Evolutionary conservation across 2,797 vertebrate species (phyloP).

Genomic region (Danionella dracula): DNA sequence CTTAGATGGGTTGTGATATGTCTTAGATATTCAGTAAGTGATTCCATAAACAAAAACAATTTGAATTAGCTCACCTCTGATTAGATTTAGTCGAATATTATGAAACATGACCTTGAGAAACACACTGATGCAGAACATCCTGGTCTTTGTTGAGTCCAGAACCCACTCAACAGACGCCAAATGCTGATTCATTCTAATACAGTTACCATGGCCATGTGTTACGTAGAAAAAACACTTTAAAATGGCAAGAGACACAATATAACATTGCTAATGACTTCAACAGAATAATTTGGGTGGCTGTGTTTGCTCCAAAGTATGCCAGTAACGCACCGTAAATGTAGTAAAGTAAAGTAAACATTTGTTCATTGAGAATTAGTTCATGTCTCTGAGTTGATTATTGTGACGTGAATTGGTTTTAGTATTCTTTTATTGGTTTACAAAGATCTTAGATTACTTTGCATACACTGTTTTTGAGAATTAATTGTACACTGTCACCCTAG

Average conservation of each 20-base stretch:
- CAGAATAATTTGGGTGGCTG: not conserved
- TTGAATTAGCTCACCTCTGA: constrained; percentile 7
- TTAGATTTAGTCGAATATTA: not conserved
- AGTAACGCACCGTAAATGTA: no score
- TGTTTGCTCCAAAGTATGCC: no score
- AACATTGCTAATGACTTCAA: not conserved
- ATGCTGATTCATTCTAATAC: not conserved
- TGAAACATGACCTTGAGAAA: constrained; percentile 1
- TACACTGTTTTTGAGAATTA: no score
- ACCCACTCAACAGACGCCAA: not conserved
- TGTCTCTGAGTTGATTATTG: no score
- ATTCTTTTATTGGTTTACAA: no score
- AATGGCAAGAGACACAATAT: not conserved
- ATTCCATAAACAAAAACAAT: constrained; percentile 15
- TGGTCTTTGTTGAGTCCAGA: not conserved
- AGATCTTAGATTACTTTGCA: no score
- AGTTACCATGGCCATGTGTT: not conserved
- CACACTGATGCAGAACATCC: not conserved
- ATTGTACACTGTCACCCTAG: no score
- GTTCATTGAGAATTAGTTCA: no score
- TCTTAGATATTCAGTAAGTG: not conserved
- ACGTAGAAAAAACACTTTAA: not conserved
- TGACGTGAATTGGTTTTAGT: no score
- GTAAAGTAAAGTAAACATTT: no score
- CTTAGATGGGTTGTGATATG: no score